Base-by-base conservation (phyloP, 2,113 vertebrate species). In the Lagenorhynchus albirostris region DNA sequence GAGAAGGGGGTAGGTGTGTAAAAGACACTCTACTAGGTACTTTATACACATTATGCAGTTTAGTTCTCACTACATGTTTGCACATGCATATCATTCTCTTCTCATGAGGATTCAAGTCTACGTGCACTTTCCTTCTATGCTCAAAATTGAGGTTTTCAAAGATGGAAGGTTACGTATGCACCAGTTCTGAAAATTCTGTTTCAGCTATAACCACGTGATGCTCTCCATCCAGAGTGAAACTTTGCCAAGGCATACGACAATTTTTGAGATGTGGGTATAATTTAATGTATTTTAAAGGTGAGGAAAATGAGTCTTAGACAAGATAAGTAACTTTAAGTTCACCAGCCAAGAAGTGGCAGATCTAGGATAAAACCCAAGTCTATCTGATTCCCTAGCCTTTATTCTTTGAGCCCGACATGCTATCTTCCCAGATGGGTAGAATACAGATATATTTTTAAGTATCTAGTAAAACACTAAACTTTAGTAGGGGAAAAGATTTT, bases 171-270 rank as follows among this genome's bases (percentile, higher is more conserved):
- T 80, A 38, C 47, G 2, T 89, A 71, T 68, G 38, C 3, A n/a
- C 14, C 38, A 74, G 17, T 95, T 94, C 58, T 96, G 62, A 97
- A 91, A 92, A 96, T 89, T 68, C 79, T 50, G 6, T 85, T 71
- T 94, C 9, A 50, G 33, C 31, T 44, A 3, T 81, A 94, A 81
- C 14, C 31, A 76, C 20, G 20, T 88, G 65, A 76, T 91, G 38
- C 26, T 95, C 3, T 74, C 65, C 14, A 53, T 94, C 60, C 44
- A 93, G 76, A 94, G 11, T 53, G 62, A 97, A 81, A 31, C 53
- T 96, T 92, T 90, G 17, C 38, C 11, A 92, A 71, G 53, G 15
- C 2, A 95, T 73, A 26, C 0, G 73, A 53, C 21, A 47, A 8
- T 81, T 94, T 96, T 89, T 93, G 41, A 91, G 58, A 4, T 92